Conservation (phyloP, 2,113 vertebrate genomes). For the Loxodonta africana region DNA sequence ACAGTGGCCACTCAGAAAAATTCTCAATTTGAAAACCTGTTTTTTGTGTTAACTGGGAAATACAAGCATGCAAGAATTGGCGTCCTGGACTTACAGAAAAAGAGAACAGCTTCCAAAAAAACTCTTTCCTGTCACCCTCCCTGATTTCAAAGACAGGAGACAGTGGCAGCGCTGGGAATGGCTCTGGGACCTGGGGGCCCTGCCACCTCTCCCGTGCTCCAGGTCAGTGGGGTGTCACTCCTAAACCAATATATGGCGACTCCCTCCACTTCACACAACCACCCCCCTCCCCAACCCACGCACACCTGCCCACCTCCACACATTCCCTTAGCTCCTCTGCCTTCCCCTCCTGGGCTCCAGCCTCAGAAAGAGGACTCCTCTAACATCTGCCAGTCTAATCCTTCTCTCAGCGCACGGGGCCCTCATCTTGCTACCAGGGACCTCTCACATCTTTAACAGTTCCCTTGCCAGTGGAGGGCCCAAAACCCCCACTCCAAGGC, state of each 20-base stretch:
- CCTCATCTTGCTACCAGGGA: not conserved
- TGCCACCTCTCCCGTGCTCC: not conserved
- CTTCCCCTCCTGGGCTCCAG: not conserved
- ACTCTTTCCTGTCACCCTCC: not conserved
- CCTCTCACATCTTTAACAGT: not conserved
- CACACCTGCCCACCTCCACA: not conserved
- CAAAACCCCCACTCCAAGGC: not conserved
- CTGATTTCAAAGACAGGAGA: not conserved
- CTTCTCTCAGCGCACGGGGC: not conserved
- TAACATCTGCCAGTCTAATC: not conserved
- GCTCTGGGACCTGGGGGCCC: not conserved
- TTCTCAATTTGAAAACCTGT: not conserved
- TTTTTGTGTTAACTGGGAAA: conserved; percentile 7
- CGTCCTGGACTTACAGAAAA: not conserved
- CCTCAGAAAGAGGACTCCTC: not conserved
- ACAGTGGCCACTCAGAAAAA: not conserved
- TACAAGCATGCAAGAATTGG: not conserved
- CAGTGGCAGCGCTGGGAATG: not conserved
- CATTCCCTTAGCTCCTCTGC: not conserved
- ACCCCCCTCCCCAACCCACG: not conserved
- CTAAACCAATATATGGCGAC: not conserved
- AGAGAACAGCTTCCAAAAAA: not conserved
- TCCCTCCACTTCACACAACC: not conserved
- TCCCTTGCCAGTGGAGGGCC: not conserved
- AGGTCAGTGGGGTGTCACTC: not conserved